Percentiles rank a stretch among this genome's conserved stretches.
phyloP scores from a whole-genome alignment of 2,113 vertebrate genomes.

The Parus major region DNA sequence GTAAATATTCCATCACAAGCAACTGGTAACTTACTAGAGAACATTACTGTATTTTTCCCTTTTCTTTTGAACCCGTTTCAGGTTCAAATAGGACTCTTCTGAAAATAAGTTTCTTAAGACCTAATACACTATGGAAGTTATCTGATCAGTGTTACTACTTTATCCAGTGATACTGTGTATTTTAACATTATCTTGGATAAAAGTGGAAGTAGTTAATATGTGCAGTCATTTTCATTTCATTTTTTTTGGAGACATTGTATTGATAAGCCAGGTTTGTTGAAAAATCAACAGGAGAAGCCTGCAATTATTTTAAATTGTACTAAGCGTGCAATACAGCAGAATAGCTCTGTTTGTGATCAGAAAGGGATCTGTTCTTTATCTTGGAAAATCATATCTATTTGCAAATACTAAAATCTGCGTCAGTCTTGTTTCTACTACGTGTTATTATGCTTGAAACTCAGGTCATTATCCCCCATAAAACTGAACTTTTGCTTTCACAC shows the following conservation, averaged over 20 bases:
- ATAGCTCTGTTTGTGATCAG: background rate
- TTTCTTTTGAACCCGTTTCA: background rate
- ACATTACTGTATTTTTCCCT: background rate
- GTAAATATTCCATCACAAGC: background rate
- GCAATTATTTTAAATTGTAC: background rate
- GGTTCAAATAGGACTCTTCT: background rate
- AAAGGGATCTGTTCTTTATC: constrained; percentile 18
- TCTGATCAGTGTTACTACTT: background rate
- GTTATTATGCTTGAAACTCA: background rate
- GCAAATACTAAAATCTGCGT: background rate
- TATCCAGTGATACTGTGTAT: background rate
- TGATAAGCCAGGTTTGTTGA: background rate
- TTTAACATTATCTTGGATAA: background rate
- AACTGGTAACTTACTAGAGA: background rate
- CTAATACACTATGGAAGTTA: background rate
- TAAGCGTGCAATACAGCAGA: background rate
- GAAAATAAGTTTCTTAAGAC: background rate
- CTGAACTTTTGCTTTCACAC: background rate
- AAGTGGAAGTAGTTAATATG: background rate
- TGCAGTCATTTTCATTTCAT: background rate
- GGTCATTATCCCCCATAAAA: background rate
- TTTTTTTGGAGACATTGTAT: background rate
- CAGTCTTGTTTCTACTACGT: background rate
- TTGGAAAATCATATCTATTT: background rate
- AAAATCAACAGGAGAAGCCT: background rate